Evolutionary conservation across 1,140 invertebrate species (phyloP).

Genomic region (silkworm (Bombyx mori)): ASM3026992v2 NC_085115.1:7048501-7049000

Average conservation of each 20-base stretch:
- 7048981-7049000: too few relatives aligned
- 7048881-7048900: neutral
- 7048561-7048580: too few relatives aligned
- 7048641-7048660: constrained; percentile 45
- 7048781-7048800: constrained; percentile 56
- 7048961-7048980: too few relatives aligned
- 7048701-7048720: constrained; percentile 26
- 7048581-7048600: too few relatives aligned
- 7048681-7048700: constrained; percentile 25
- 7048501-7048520: neutral
- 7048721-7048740: constrained; percentile 34
- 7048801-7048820: constrained; percentile 52
- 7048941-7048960: too few relatives aligned
- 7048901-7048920: neutral
- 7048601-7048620: too few relatives aligned
- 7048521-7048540: too few relatives aligned
- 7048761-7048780: constrained; percentile 44
- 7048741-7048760: constrained; percentile 34
- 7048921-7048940: too few relatives aligned
- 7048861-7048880: constrained; percentile 16
- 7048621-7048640: too few relatives aligned
- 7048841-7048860: constrained; percentile 66
- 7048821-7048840: constrained; percentile 63
- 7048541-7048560: too few relatives aligned
- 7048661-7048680: constrained; percentile 66